Conservation (phyloP, 2,797 vertebrate species). For the Protosalanx chinensis region DNA sequence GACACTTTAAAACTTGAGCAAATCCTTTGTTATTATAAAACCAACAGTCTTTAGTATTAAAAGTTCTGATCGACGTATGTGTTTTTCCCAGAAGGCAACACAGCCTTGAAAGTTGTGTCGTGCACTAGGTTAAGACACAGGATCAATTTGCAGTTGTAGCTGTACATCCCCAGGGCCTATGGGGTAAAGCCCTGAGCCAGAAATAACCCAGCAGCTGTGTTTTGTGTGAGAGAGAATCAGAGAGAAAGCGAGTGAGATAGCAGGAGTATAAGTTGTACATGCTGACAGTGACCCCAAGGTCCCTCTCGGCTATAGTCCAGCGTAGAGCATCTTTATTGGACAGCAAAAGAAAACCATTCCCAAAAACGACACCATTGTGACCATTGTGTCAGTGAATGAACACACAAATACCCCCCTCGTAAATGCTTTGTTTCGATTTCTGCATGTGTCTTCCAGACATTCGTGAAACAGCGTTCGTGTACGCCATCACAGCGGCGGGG, state of each 20-base stretch:
- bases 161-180: slow-evolving; percentile 35
- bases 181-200: slow-evolving; percentile 46
- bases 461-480: slow-evolving; percentile 95
- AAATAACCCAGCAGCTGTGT: slow-evolving; percentile 66
- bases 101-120: slow-evolving; percentile 30
- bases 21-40: too few species aligned
- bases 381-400: too few species aligned
- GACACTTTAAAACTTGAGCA: too few species aligned
- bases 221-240: slow-evolving; percentile 22
- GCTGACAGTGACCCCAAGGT: slow-evolving; percentile 16
- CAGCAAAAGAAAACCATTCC: too few species aligned
- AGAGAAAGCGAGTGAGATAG: slow-evolving; percentile 13
- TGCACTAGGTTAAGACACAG: slow-evolving; percentile 38
- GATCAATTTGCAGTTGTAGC: slow-evolving; percentile 62
- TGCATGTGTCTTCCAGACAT: slow-evolving; percentile 76
- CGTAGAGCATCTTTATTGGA: neutral
- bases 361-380: too few species aligned
- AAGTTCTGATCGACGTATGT: neutral
- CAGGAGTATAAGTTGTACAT: slow-evolving; percentile 19
- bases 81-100: slow-evolving; percentile 10
- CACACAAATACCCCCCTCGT: neutral
- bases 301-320: neutral
- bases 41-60: too few species aligned
- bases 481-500: slow-evolving; percentile 91
- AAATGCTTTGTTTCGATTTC: neutral